Conservation (phyloP, 2,113 vertebrate genomes). For the Herpailurus yagouaroundi region DNA sequence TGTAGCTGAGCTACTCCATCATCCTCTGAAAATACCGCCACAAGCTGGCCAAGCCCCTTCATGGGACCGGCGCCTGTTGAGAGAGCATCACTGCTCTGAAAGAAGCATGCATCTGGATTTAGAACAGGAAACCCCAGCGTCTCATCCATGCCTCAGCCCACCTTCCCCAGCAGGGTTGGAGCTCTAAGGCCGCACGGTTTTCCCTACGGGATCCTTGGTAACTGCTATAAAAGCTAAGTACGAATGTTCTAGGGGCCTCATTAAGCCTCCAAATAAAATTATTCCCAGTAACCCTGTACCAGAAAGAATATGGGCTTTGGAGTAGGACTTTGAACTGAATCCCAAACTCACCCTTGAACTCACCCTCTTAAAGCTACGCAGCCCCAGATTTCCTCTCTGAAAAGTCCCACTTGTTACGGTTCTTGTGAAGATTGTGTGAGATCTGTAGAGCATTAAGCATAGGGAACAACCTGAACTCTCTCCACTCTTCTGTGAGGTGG, state of each 20-base stretch:
- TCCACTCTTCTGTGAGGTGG: not conserved
- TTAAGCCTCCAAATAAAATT: not conserved
- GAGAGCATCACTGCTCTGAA: not conserved
- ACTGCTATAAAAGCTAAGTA: not conserved
- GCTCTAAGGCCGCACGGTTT: not conserved
- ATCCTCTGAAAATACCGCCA: slow-evolving; percentile 3
- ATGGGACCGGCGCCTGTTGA: not conserved
- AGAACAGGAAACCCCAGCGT: not conserved
- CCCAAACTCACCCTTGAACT: not conserved
- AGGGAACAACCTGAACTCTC: not conserved
- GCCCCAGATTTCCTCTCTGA: not conserved
- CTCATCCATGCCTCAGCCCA: not conserved
- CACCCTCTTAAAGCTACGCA: not conserved
- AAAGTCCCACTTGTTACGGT: not conserved
- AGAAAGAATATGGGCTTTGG: not conserved
- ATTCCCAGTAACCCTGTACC: not conserved
- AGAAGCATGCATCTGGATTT: not conserved
- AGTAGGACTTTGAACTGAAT: not conserved
- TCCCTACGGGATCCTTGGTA: not conserved
- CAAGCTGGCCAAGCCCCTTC: not conserved
- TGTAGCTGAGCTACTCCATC: not conserved
- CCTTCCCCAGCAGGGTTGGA: not conserved
- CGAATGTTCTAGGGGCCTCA: not conserved
- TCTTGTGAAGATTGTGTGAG: not conserved
- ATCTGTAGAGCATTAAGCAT: not conserved